phyloP scores from a whole-genome alignment of 2,113 vertebrate species.

The Passer domesticus region DNA sequence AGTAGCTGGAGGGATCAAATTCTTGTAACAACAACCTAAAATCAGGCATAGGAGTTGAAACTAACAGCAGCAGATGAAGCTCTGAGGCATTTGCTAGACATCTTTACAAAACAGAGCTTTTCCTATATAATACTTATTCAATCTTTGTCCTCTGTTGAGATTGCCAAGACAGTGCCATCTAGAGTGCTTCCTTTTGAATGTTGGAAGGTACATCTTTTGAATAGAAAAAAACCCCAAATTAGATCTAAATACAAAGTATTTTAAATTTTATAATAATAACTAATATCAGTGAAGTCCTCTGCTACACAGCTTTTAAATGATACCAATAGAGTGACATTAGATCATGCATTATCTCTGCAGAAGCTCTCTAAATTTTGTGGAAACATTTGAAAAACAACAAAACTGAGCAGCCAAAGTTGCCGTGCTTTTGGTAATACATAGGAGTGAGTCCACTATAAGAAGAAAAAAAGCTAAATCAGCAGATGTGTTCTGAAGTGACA shows the following conservation, averaged over 20 bases:
- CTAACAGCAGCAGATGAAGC: neutral
- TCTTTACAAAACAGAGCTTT: neutral
- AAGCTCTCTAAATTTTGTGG: neutral
- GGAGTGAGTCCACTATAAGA: neutral
- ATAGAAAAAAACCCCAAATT: neutral
- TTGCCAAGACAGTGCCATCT: constrained; percentile 37
- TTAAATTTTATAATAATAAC: neutral
- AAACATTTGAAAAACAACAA: neutral
- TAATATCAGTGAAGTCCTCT: neutral
- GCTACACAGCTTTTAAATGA: neutral
- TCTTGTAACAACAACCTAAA: neutral
- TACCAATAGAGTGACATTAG: neutral
- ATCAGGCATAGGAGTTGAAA: neutral
- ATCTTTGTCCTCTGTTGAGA: neutral
- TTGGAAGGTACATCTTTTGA: neutral
- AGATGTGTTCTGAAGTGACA: neutral
- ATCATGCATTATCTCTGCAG: neutral
- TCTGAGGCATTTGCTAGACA: neutral
- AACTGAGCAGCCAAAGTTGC: neutral
- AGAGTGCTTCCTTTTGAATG: neutral
- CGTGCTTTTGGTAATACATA: neutral
- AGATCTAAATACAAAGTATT: neutral
- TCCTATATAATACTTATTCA: neutral
- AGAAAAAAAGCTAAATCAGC: neutral
- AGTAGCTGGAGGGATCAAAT: neutral